Base-by-base conservation (phyloP, 2,888 invertebrate genomes). In the Labia minor region DNA sequence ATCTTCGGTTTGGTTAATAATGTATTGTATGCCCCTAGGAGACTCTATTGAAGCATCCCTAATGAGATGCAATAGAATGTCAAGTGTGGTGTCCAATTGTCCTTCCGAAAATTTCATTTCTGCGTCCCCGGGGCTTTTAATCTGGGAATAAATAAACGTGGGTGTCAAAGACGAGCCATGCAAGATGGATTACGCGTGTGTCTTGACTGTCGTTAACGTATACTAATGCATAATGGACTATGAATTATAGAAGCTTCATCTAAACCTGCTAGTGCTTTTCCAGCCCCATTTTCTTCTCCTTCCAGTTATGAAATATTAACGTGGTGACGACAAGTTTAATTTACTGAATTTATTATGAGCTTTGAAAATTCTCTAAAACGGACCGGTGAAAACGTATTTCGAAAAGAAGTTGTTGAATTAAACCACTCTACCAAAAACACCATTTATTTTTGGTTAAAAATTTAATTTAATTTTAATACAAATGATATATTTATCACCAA, bases 191-290 rank as follows among this genome's bases (percentile, higher is more conserved):
- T 49, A 49, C 14, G n/a, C 49, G 14, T 49, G 49, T 49, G 49
- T 49, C 49, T 49, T 49, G 49, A 14, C 49, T 49, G 4, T 49
- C 49, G 49, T 49, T 49, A 49, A 49, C 14, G 49, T 49, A 49
- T 49, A 49, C 49, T 49, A 49, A 49, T 49, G 49, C 16, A 49
- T 49, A 49, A 49, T 49, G 14, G 49, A 16, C 49, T 49, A 49
- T 49, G 49, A 49, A 49, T 49, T 49, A 49, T 49, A 49, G 49
- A 49, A 49, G 49, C n/a, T 14, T 49, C 49, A 49, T 49, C 49
- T 49, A 33, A 33, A 8, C 6, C 6, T 33, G 33, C 33, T 33
- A 49, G 49, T n/a, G 49, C 49, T 16, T 49, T 49, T 49, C n/a
- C 49, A 3, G 49, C n/a, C 49, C 49, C n/a, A n/a, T 16, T 16